Evolutionary conservation across 2,113 vertebrate genomes (phyloP).

Genomic region (Coreoperca whiteheadi): DNA sequence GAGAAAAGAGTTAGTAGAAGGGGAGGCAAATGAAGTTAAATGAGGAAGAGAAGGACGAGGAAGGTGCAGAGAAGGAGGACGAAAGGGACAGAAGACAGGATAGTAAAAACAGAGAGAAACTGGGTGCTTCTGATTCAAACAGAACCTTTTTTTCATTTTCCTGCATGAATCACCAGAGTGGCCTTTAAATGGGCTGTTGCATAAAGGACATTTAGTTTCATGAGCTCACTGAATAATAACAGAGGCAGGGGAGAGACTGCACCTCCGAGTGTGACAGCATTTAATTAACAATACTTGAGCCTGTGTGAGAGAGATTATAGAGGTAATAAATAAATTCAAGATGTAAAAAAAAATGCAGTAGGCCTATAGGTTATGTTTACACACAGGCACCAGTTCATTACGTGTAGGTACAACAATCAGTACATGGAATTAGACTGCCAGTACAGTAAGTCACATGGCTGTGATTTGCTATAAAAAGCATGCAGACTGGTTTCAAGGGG

Average conservation of each 20-base stretch:
- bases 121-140: slow-evolving; percentile 34
- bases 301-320: slow-evolving; percentile 27
- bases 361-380: not conserved
- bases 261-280: slow-evolving; percentile 19
- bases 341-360: not conserved
- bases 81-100: not conserved
- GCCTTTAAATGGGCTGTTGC: slow-evolving; percentile 70
- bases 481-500: not conserved
- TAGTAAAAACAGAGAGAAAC: slow-evolving; percentile 5
- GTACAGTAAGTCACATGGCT: slow-evolving; percentile 3
- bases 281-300: slow-evolving; percentile 40
- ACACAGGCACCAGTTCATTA: not conserved
- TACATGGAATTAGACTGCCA: not conserved
- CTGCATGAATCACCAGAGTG: slow-evolving; percentile 58
- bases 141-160: slow-evolving; percentile 24
- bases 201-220: slow-evolving; percentile 71
- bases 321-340: slow-evolving; percentile 18
- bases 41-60: not conserved
- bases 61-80: slow-evolving; percentile 10
- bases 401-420: slow-evolving; percentile 2
- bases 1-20: not conserved
- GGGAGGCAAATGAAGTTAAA: slow-evolving; percentile 17
- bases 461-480: slow-evolving; percentile 7
- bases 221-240: slow-evolving; percentile 59
- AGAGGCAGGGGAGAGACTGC: slow-evolving; percentile 27